Conservation (phyloP, 2,797 vertebrate species). For the Spinibarbus caldwelli region DNA sequence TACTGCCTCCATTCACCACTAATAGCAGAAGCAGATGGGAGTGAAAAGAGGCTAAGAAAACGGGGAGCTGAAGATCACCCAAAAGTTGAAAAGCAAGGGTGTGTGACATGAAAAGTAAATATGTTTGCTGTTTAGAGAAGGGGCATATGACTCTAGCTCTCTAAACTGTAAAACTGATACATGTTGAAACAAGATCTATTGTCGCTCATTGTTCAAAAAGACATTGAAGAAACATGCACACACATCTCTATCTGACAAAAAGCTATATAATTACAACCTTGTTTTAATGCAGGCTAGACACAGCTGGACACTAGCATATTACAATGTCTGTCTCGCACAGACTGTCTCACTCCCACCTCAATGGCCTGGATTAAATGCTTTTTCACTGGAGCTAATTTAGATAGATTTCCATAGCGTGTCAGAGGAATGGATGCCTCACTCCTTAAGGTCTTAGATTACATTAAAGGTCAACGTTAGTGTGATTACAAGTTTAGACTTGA, state of each 20-base stretch:
- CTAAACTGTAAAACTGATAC: background rate
- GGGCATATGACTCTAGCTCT: slow-evolving; percentile 7
- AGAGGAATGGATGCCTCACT: background rate
- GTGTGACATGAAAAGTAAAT: background rate
- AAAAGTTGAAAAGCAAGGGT: background rate
- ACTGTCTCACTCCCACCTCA: background rate
- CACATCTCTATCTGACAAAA: slow-evolving; percentile 33
- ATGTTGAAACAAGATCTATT: slow-evolving; percentile 42
- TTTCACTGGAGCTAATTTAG: background rate
- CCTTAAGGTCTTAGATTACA: background rate
- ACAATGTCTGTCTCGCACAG: slow-evolving; percentile 20
- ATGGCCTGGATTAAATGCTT: background rate
- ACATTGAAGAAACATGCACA: slow-evolving; percentile 30
- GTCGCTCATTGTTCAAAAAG: slow-evolving; percentile 13
- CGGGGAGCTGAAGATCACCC: background rate
- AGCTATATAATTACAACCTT: slow-evolving; percentile 51
- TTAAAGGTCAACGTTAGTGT: background rate
- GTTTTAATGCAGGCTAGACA: slow-evolving; percentile 43
- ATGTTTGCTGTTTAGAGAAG: background rate
- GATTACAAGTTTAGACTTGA: background rate
- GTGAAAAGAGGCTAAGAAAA: background rate
- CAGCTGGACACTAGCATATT: slow-evolving; percentile 36
- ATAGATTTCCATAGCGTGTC: background rate
- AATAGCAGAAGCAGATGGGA: slow-evolving; percentile 54
- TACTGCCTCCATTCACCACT: slow-evolving; percentile 13